These are phyloP conservation scores for Semibalanus balanoides DNA, from an alignment of 1,140 invertebrate species.

Conservation along the genomic window DNA sequence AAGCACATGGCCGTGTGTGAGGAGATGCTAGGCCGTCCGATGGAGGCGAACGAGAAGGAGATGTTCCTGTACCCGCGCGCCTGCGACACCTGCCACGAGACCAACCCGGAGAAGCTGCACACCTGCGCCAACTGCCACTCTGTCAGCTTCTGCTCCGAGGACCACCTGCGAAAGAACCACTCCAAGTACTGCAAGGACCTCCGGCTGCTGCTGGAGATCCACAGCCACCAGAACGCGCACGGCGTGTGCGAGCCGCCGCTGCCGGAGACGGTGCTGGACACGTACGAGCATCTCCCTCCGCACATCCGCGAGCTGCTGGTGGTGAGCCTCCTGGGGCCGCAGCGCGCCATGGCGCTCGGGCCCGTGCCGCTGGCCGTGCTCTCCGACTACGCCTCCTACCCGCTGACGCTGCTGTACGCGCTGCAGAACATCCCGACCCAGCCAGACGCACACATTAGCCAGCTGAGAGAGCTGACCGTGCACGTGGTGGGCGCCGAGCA, in stretches of 20 bases:
- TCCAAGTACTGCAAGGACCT: conserved; percentile 28
- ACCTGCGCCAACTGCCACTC: conserved; percentile 42
- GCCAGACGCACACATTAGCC: neutral
- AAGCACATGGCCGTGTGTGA: conserved; percentile 36
- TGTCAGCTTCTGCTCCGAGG: conserved; percentile 30
- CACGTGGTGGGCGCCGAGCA: conserved; percentile 50
- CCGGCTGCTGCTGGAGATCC: conserved; percentile 27
- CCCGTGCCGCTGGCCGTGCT: conserved; percentile 19
- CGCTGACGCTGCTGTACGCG: conserved; percentile 43
- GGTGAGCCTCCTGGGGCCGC: conserved; percentile 15
- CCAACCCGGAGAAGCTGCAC: conserved; percentile 32
- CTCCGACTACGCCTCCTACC: conserved; percentile 45
- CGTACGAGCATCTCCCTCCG: conserved; percentile 32
- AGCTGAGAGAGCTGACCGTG: conserved; percentile 29
- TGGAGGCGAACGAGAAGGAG: conserved; percentile 49
- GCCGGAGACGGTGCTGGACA: conserved; percentile 35
- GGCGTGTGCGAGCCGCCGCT: conserved; percentile 26
- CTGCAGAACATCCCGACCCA: conserved; percentile 30
- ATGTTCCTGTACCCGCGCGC: conserved; percentile 47
- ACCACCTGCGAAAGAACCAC: conserved; percentile 25
- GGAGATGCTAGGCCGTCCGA: conserved; percentile 36
- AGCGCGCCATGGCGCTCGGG: conserved; percentile 14
- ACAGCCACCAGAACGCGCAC: conserved; percentile 28
- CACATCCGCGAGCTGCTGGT: conserved; percentile 17
- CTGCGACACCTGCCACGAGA: conserved; percentile 37